Evolutionary conservation across 2,113 vertebrate genomes (phyloP), one percentile per base, ranked within the genome.

Genomic region (Synchiropus splendidus): DNA sequence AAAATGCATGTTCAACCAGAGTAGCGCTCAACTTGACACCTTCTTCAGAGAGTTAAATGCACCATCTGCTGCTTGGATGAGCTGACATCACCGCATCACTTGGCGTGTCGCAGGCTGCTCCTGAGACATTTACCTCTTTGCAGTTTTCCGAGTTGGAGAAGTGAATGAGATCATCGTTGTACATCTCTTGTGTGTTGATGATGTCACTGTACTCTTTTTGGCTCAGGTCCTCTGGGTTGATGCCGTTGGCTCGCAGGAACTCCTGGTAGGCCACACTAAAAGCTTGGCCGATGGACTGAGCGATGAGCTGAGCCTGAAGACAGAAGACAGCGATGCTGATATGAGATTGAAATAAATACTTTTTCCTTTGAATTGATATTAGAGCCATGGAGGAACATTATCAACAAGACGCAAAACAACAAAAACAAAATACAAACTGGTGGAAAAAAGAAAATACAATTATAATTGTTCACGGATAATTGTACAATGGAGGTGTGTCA

Each of bases 181-280:
- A 99, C 95, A 99, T 98, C 77, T 99, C 95, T 68, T 99, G 94
- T 35, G 94, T 97, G 65, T 91, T 98, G 82, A 99, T 95, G 83
- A 99, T 92, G 79, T 99, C 95, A 6, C 94, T 98, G 83, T 99
- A 99, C 54, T 99, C 94, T 53, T 97, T 98, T 83, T 99, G 95
- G 78, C 95, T 99, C 70, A 99, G 88, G 75, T 99, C 95, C 66
- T 99, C 95, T 0, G 95, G 95, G 73, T 99, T 96, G 51, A 99
- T 99, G 70, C 95, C 95, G 0, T 98, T 97, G 71, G 95, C 95
- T 74, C 94, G 72, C 58, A 99, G 82, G 69, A 99, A 99, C 74
- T 99, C 94, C 70, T 99, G 95, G 73, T 99, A 99, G 68, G 95
- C 95, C 42, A 99, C 95, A 0, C 95, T 99, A 83, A 99, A 99